Base-by-base conservation (phyloP, 1,140 invertebrate species). In the Eulimnadia texana region DNA sequence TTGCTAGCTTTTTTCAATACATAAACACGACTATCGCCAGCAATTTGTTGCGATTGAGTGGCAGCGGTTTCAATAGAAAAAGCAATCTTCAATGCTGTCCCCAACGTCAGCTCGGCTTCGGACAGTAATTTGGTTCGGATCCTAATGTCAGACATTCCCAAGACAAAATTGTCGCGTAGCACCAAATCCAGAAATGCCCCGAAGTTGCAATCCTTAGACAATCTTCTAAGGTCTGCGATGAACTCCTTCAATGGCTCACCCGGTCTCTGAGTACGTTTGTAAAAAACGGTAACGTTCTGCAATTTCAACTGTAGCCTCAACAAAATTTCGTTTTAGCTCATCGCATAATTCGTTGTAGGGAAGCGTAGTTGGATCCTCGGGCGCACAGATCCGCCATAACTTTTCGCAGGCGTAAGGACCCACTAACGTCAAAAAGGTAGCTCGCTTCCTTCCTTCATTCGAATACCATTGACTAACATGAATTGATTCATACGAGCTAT, bases 181-280 rank as follows among this genome's bases (percentile, higher is more conserved):
- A 29, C 59, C 47, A 33, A 52, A 19, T 68, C 62, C 33, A 68
- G 58, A n/a, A 51, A 58, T 22, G 13, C 42, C 1, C 47, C 52
- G 61, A 67, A 68, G 50, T 68, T 66, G 57, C 67, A 68, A 28
- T 64, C 28, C 11, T 54, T 54, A n/a, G 65, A 60, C 33, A 68
- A 42, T 52, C 56, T 58, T 54, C 64, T 50, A 29, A 68, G 58
- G 20, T 65, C 65, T 2, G 63, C 65, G 13, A 67, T 50, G 54
- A 65, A 68, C 20, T 64, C 64, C 1, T 55, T 47, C 11, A 67
- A 42, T 11, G 42, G 20, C 51, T 68, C 66, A 13, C 54, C 53
- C 29, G 27, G 20, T 28, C 47, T 29, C 25, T 68, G 67, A 53
- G 59, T 59, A 19, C 67, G 49, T 61, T 65, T 67, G 29, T 65